Percentiles rank a stretch among this genome's conserved stretches.
These are phyloP conservation scores for Danaus plexippus DNA, from an alignment of 1,140 invertebrate genomes.

Conservation along the genomic window DNA sequence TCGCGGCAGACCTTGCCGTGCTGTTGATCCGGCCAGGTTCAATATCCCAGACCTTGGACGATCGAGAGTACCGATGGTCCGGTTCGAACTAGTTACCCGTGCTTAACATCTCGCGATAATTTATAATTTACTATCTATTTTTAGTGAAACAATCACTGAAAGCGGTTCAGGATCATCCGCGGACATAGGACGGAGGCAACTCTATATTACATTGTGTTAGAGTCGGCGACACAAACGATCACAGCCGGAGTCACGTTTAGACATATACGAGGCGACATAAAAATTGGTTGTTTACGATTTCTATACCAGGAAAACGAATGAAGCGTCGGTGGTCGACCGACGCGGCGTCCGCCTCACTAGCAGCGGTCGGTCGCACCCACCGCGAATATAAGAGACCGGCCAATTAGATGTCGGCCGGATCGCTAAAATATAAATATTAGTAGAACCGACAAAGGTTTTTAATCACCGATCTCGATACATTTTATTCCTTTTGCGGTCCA, in stretches of 20 bases:
- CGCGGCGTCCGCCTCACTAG: conserved; percentile 21
- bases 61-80: conserved; percentile 49
- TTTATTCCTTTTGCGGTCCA: conserved; percentile 69
- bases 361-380: conserved; percentile 29
- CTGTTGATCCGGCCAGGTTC: conserved; percentile 62
- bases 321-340: conserved; percentile 54
- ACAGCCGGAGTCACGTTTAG: conserved; percentile 43
- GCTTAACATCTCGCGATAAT: conserved; percentile 53
- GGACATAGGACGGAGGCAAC: conserved; percentile 24
- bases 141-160: conserved; percentile 13
- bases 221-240: conserved; percentile 29
- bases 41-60: conserved; percentile 68
- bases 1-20: conserved; percentile 56
- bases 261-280: conserved; percentile 50
- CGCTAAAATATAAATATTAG: conserved; percentile 71
- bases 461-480: conserved; percentile 66
- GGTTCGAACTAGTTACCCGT: conserved; percentile 59
- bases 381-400: conserved; percentile 35
- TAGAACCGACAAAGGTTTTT: conserved; percentile 72
- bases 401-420: conserved; percentile 68
- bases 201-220: conserved; percentile 36
- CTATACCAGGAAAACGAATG: conserved; percentile 66
- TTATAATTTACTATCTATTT: conserved; percentile 52
- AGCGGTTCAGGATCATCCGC: conserved; percentile 14
- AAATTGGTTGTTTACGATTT: conserved; percentile 60